Evolutionary conservation across 2,888 invertebrate genomes (phyloP), one percentile per base, ranked within the genome.

Genomic region (Pimpla rufipes): DNA sequence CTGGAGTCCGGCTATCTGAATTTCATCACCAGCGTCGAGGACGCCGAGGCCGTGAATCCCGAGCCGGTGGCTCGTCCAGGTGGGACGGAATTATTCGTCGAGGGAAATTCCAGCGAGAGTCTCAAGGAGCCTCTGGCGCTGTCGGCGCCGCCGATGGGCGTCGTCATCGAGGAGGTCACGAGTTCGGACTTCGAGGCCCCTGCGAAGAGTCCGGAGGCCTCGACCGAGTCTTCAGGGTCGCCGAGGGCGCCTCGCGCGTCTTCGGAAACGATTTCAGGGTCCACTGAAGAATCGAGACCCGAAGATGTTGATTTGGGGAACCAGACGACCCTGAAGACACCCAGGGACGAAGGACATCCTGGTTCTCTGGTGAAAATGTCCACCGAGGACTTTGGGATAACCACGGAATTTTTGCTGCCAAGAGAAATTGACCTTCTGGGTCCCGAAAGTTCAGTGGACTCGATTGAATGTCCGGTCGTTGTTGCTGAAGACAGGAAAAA

Each of bases 141-240:
- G 13, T 85, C 89, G 16, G 86, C 81, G 4, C 78, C 81, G 16
- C 84, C 88, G 8, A 85, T 83, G 13, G 88, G 90, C n/a, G 77
- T 92, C 3, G 77, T 91, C 10, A 92, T 93, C 79, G 92, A 93
- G 73, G 93, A 93, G 70, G 84, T 93, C n/a, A 87, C 88, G 45
- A 84, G 84, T 66, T 79, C 82, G 6, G 80, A 67, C n/a, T 74
- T 70, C 4, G 81, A 82, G 16, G 50, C 71, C 62, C 59, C 59
- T 16, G 42, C 77, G 37, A 66, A 77, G 5, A 42, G 71, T 37
- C 62, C 64, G 45, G 59, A 83, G 47, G n/a, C 45, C 4, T 8
- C n/a, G 0, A 50, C 47, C n/a, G 73, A 81, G 8, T 57, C 75
- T 8, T 11, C n/a, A n/a, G 52, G 13, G 11, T 73, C 74, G 18